A percentile compares a stretch with the other conserved stretches of the same genome.
Evolutionary conservation across 2,888 invertebrate genomes (phyloP).

Genomic region (Drosophila mettleri): DNA sequence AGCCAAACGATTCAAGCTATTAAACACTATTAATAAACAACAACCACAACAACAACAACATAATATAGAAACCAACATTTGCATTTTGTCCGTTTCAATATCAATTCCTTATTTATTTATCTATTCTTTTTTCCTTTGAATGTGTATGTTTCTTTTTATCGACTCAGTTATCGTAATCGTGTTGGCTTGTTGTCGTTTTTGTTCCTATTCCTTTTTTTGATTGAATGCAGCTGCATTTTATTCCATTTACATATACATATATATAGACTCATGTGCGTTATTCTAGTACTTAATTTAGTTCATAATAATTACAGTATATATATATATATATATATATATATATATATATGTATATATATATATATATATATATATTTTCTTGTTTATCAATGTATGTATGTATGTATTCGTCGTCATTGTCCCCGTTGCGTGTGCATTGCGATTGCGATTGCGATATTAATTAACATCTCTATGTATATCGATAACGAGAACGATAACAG

Average conservation of each 20-base stretch:
- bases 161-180: constrained; percentile 39
- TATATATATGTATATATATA: constrained; percentile 12
- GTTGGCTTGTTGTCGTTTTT: constrained; percentile 38
- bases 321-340: constrained; percentile 12
- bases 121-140: no score
- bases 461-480: constrained; percentile 15
- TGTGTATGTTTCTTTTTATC: constrained; percentile 25
- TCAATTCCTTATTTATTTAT: constrained; percentile 2
- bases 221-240: constrained; percentile 10
- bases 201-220: neutral
- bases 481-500: constrained; percentile 22
- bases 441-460: constrained; percentile 12
- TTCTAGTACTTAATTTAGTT: constrained; percentile 2
- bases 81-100: constrained; percentile 47
- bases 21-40: constrained; percentile 23
- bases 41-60: constrained; percentile 14
- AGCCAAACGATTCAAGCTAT: constrained; percentile 24
- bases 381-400: constrained; percentile 10
- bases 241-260: constrained; percentile 6
- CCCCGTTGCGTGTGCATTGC: constrained; percentile 16
- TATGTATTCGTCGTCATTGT: constrained; percentile 19
- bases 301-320: constrained; percentile 1
- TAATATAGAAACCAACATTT: constrained; percentile 19
- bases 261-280: constrained; percentile 17
- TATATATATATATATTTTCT: constrained; percentile 6